Percentiles rank a stretch among this genome's conserved stretches.
phyloP scores from a whole-genome alignment of 2,797 vertebrate species.

The Syndactyla subalaris region DNA sequence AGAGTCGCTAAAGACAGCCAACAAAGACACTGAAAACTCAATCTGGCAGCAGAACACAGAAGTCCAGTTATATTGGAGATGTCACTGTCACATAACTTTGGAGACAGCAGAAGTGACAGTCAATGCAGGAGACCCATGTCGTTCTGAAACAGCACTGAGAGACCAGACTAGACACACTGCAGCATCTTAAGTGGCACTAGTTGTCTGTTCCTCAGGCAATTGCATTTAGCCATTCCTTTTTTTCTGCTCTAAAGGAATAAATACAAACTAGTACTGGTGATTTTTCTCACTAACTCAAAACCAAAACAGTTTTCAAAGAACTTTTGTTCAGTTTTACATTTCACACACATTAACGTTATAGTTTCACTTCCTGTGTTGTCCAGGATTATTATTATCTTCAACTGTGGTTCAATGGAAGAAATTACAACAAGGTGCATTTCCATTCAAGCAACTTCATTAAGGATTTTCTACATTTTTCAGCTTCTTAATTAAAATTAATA shows the following conservation, averaged over 20 bases:
- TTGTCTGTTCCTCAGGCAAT: not conserved
- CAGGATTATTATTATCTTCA: not conserved
- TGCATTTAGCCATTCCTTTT: not conserved
- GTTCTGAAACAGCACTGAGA: not conserved
- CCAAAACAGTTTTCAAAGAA: not conserved
- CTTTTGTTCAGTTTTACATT: not conserved
- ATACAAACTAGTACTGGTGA: not conserved
- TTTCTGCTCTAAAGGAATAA: not conserved
- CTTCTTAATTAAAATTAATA: constrained; percentile 9
- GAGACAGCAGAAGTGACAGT: not conserved
- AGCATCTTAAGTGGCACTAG: not conserved
- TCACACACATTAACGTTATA: not conserved
- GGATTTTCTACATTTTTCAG: not conserved
- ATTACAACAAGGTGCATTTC: not conserved
- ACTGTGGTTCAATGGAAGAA: not conserved
- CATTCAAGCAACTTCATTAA: constrained; percentile 6
- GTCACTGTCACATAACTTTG: not conserved
- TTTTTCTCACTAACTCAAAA: not conserved
- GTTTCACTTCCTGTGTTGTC: not conserved
- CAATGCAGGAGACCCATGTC: not conserved
- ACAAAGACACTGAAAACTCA: not conserved
- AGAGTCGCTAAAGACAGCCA: not conserved
- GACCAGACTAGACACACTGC: not conserved
- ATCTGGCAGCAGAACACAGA: not conserved
- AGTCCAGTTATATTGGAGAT: not conserved